These are phyloP conservation scores for Notarius quadriscutis DNA, from an alignment of 2,113 vertebrate species.

Conservation along the genomic window DNA sequence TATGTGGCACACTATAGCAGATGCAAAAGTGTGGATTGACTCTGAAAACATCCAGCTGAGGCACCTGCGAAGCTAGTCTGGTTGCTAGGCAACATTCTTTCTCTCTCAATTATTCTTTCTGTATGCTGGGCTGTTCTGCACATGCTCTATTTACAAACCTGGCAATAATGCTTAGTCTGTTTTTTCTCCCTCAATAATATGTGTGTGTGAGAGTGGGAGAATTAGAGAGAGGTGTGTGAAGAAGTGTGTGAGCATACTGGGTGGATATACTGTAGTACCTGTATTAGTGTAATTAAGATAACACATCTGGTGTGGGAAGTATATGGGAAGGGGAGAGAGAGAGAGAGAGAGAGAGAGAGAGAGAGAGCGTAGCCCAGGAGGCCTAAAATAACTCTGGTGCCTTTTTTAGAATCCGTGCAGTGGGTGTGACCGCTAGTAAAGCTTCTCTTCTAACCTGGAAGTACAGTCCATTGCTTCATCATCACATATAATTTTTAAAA, in stretches of 20 bases:
- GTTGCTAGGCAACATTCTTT: constrained; percentile 51
- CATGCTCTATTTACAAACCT: constrained; percentile 36
- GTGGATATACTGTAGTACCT: background rate
- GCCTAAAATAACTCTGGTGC: background rate
- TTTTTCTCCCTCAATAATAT: constrained; percentile 3
- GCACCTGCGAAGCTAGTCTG: constrained; percentile 52
- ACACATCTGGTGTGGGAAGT: constrained; percentile 29
- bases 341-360: background rate
- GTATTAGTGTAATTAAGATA: constrained; percentile 24
- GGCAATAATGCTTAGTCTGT: constrained; percentile 37
- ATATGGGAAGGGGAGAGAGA: constrained; percentile 19
- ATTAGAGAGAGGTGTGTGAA: background rate
- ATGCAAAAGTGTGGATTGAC: background rate
- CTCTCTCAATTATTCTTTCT: constrained; percentile 29
- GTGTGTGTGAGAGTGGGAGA: constrained; percentile 17
- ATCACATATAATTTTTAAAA: background rate
- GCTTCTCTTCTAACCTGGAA: background rate
- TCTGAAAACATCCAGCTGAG: constrained; percentile 34
- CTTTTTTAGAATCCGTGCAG: background rate
- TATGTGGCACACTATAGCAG: background rate
- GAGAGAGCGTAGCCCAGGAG: background rate
- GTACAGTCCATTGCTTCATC: background rate
- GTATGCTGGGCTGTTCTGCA: constrained; percentile 9
- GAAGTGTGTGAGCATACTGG: constrained; percentile 8
- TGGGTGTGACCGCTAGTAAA: background rate